Evolutionary conservation across 2,888 invertebrate genomes (phyloP), one percentile per base, ranked within the genome.

Genomic region (Lochmaea crataegi): DNA sequence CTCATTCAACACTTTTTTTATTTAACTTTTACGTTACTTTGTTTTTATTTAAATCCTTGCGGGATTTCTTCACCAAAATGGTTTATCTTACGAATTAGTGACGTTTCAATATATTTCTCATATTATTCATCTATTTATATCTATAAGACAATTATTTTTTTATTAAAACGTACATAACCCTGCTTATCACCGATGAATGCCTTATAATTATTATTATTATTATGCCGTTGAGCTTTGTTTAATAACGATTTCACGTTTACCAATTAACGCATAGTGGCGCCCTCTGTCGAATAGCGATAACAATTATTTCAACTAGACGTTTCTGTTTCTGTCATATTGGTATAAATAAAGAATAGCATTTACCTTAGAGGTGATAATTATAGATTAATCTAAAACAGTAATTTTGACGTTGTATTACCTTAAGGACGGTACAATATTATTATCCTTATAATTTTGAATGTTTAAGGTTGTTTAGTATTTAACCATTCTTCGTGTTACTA

Each of bases 401-500:
- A 3, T 7, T 53, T 9, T 53, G 16, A 16, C 53, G 18, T 16
- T 53, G 7, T 53, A 10, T 53, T 53, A 53, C 53, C 53, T 53
- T 53, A 53, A 18, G 53, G 16, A 18, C 7, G n/a, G 16, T 16
- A 18, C 16, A 18, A 53, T 18, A 18, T 53, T 53, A 18, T 53
- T 7, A 53, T 18, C 18, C 53, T 9, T 53, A 11, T 16, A 53
- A 53, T 10, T 16, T 16, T 53, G 18, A 53, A 18, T 10, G n/a
- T 53, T 53, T 53, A 18, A 16, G 9, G 53, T 53, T 53, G 53
- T 53, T 53, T 53, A 18, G n/a, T 16, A 18, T 53, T 53, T 53
- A 45, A 12, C 12, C 10, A 53, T 18, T 53, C 53, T 10, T 18
- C 14, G 48, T 48, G 14, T 48, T 48, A 48, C 14, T n/a, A 48